Percentiles rank a stretch among this genome's conserved stretches.
Evolutionary conservation across 2,113 vertebrate species (phyloP).

Genomic region (Oncorhynchus keta): DNA sequence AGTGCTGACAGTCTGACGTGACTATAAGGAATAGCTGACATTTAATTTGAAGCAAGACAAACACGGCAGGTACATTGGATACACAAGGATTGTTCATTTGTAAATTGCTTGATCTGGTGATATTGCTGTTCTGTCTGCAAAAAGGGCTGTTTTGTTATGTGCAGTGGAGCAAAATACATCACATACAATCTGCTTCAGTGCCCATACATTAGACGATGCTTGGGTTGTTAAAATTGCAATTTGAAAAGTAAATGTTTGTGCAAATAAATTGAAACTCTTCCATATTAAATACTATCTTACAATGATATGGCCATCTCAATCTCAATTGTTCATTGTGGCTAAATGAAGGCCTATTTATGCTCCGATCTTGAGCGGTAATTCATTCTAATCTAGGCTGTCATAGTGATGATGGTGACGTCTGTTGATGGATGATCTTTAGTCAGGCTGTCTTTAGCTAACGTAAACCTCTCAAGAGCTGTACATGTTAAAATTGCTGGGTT

Average conservation of each 20-base stretch:
- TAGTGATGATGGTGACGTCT: slow-evolving; percentile 66
- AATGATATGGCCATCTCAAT: not conserved
- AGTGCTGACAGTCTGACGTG: too few species aligned
- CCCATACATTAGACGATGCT: slow-evolving; percentile 49
- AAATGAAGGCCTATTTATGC: slow-evolving; percentile 24
- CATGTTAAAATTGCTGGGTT: slow-evolving; percentile 60
- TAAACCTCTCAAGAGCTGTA: slow-evolving; percentile 65
- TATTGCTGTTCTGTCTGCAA: slow-evolving; percentile 31
- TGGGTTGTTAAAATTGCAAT: slow-evolving; percentile 35
- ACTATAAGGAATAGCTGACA: too few species aligned
- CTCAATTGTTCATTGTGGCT: slow-evolving; percentile 7
- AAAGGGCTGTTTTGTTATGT: slow-evolving; percentile 50
- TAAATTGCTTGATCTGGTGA: slow-evolving; percentile 41
- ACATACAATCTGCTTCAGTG: slow-evolving; percentile 40
- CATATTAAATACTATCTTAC: not conserved
- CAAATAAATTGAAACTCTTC: not conserved
- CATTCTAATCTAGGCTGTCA: slow-evolving; percentile 30
- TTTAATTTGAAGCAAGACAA: too few species aligned
- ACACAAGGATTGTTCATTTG: not conserved
- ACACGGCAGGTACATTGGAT: too few species aligned
- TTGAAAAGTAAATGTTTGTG: slow-evolving; percentile 42
- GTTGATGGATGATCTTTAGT: slow-evolving; percentile 66
- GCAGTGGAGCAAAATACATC: slow-evolving; percentile 52
- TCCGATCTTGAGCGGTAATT: slow-evolving; percentile 24
- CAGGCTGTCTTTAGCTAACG: slow-evolving; percentile 66